Base-by-base conservation (phyloP, 1,140 invertebrate genomes). In the Plectrocnemia conspersa region DNA sequence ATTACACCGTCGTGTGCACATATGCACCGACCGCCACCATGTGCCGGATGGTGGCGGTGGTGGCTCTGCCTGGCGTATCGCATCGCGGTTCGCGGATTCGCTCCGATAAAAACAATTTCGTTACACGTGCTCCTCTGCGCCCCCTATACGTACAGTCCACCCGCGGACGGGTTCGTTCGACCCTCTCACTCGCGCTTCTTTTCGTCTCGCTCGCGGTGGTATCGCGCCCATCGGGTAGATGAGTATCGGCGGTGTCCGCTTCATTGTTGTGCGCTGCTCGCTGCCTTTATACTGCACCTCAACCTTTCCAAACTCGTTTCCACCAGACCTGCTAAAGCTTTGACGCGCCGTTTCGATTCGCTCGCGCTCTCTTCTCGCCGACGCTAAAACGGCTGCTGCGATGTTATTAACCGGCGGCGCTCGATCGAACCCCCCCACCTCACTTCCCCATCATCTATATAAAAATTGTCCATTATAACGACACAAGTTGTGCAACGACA, bases 231-330 rank as follows among this genome's bases (percentile, higher is more conserved):
- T 42, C 25, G n/a, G 18, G 33, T 38, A 50, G 47, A 50, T 50
- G 47, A 24, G 32, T 38, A 50, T 50, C 47, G 19, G 45, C 45
- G 16, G 45, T 44, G 21, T 15, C 23, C 41, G 21, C 24, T 48
- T 33, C 47, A 50, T 50, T 50, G 47, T 50, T 50, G 47, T 36
- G n/a, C n/a, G n/a, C n/a, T n/a, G n/a, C n/a, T n/a, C n/a, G n/a
- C n/a, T 50, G 47, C 33, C 21, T 21, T 24, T 18, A 5, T 44
- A 23, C 44, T 47, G 24, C 44, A 48, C 46, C 46, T 48, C 46
- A 48, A 48, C 46, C 46, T 48, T 48, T 48, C 46, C 46, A 36
- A 48, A 48, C 46, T 48, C 18, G 46, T 48, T 47, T 48, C 47
- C 47, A 13, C 19, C 16, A 24, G 27, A 29, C 41, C 41, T 44